Percentiles rank a stretch among this genome's conserved stretches.
Conservation (phyloP, 2,113 vertebrate species). For the Platycercus adscitus region DNA sequence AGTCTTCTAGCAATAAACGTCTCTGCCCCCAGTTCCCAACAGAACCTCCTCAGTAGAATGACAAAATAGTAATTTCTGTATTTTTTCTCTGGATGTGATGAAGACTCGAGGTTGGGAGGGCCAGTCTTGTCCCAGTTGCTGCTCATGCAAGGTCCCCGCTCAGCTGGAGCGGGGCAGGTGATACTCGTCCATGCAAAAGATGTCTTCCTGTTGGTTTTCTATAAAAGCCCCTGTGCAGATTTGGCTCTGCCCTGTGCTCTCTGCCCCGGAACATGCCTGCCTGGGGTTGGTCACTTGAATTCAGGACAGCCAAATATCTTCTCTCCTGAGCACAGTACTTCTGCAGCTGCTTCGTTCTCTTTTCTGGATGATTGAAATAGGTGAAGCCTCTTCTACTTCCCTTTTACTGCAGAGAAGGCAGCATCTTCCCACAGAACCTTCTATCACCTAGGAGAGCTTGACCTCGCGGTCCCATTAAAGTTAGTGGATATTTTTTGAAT, state of each 20-base stretch:
- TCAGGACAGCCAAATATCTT: background rate
- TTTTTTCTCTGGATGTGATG: background rate
- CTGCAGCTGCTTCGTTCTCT: conserved; percentile 34
- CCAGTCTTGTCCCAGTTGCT: background rate
- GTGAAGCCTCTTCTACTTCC: conserved; percentile 11
- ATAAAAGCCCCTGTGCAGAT: background rate
- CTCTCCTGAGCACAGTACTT: background rate
- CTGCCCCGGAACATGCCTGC: background rate
- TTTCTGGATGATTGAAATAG: background rate
- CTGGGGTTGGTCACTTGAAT: background rate
- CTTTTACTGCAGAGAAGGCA: background rate
- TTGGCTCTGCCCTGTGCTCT: background rate
- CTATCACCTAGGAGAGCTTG: background rate
- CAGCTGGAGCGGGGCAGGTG: fast-evolving
- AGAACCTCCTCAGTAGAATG: conserved; percentile 15
- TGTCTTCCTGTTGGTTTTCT: background rate
- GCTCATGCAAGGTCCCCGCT: fast-evolving
- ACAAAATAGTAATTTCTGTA: background rate
- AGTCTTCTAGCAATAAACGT: conserved; percentile 23
- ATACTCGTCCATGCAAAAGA: background rate
- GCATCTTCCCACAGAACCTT: background rate
- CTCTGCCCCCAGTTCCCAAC: background rate
- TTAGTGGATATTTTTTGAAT: conserved; percentile 50
- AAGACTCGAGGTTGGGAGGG: background rate
- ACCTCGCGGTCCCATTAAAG: conserved; percentile 37